Evolutionary conservation across 2,797 vertebrate genomes (phyloP).

Genomic region (Synaphobranchus kaupii): DNA sequence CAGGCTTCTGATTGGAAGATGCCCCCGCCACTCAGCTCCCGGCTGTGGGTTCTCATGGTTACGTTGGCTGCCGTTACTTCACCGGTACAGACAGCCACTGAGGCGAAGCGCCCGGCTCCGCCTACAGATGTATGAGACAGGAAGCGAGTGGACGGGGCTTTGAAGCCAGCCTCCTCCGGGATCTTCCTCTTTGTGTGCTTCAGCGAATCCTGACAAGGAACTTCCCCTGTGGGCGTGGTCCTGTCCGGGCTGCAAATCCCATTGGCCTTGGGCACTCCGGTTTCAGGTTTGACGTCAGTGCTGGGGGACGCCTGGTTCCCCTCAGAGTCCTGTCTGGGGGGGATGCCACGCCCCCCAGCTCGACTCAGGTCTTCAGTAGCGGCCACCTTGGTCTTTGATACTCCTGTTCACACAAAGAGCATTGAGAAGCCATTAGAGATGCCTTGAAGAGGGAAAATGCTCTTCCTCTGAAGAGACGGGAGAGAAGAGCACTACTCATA

Average conservation of each 20-base stretch:
- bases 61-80: constrained; percentile 33
- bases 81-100: constrained; percentile 1
- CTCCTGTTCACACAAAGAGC: constrained; percentile 32
- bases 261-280: background rate
- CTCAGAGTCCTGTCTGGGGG: constrained; percentile 41
- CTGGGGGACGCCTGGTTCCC: constrained; percentile 26
- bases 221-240: constrained; percentile 35
- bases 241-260: constrained; percentile 26
- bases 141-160: constrained; percentile 6
- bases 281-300: constrained; percentile 28
- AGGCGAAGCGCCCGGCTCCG: background rate
- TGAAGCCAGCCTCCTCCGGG: constrained; percentile 7
- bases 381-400: constrained; percentile 28
- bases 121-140: constrained; percentile 35
- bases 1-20: constrained; percentile 35
- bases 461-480: constrained; percentile 27
- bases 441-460: constrained; percentile 22
- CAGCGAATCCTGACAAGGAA: constrained; percentile 35
- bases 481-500: constrained; percentile 7
- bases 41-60: constrained; percentile 55
- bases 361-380: constrained; percentile 42
- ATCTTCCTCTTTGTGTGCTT: constrained; percentile 38
- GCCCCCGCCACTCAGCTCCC: constrained; percentile 57
- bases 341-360: constrained; percentile 16
- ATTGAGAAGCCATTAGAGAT: background rate